A percentile compares a stretch with the other conserved stretches of the same genome.
Evolutionary conservation across 2,888 invertebrate genomes (phyloP).

Genomic region (Mesopsocus fuscifrons): DNA sequence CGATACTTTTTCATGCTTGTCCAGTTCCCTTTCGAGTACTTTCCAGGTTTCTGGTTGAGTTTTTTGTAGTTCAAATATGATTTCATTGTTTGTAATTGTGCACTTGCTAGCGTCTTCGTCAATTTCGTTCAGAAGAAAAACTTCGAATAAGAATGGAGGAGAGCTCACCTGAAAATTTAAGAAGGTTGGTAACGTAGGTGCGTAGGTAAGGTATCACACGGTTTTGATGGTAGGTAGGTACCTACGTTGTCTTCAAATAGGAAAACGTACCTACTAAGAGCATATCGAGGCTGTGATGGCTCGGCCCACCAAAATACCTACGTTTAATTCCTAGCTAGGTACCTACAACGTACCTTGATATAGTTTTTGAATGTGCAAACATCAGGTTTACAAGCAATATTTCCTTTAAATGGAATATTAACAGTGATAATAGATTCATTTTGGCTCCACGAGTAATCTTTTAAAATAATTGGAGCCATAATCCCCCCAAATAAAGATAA

Average conservation of each 20-base stretch:
- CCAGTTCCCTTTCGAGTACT: slow-evolving; percentile 31
- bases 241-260: too few species aligned
- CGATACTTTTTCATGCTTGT: slow-evolving; percentile 34
- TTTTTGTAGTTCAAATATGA: slow-evolving; percentile 48
- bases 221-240: too few species aligned
- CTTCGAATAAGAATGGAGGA: slow-evolving; percentile 54
- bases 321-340: neutral
- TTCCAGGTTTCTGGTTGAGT: slow-evolving; percentile 34
- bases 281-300: neutral
- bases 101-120: slow-evolving; percentile 42
- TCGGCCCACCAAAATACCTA: neutral
- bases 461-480: slow-evolving; percentile 39
- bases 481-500: neutral
- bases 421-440: slow-evolving; percentile 38
- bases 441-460: slow-evolving; percentile 60
- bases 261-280: too few species aligned
- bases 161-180: slow-evolving; percentile 34
- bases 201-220: too few species aligned
- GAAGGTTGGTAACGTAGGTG: too few species aligned
- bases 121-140: slow-evolving; percentile 41
- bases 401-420: slow-evolving; percentile 42
- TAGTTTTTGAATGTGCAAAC: slow-evolving; percentile 48
- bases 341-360: slow-evolving; percentile 39
- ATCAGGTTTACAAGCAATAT: slow-evolving; percentile 42
- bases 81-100: slow-evolving; percentile 37